Percentiles rank a stretch among this genome's conserved stretches.
phyloP scores from a whole-genome alignment of 2,888 invertebrate species.

The Atrina japonica region DNA sequence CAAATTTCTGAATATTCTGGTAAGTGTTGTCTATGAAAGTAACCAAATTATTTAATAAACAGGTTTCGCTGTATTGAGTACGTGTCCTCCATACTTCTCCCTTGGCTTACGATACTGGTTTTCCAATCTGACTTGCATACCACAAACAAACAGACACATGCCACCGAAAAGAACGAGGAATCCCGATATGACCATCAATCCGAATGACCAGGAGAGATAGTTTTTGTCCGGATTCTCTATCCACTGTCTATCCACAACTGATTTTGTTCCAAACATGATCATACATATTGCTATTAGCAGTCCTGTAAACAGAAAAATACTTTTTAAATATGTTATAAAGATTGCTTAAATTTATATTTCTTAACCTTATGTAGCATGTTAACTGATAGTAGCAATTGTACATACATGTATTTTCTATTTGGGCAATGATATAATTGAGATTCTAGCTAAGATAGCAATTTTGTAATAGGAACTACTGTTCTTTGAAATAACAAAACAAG shows the following conservation, averaged over 20 bases:
- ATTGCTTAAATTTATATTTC: too few relatives aligned
- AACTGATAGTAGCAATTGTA: too few relatives aligned
- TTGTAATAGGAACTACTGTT: too few relatives aligned
- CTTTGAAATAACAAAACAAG: too few relatives aligned
- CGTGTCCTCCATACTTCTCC: slow-evolving; percentile 28
- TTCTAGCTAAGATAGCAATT: too few relatives aligned
- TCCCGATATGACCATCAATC: slow-evolving; percentile 88
- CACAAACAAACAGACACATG: slow-evolving; percentile 65
- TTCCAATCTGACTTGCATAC: slow-evolving; percentile 33
- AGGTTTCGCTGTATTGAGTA: neutral
- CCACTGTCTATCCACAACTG: slow-evolving; percentile 85
- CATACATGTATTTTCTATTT: too few relatives aligned
- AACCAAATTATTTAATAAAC: neutral
- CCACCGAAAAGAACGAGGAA: slow-evolving; percentile 70
- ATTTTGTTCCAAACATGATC: slow-evolving; percentile 90
- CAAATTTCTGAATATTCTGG: too few relatives aligned
- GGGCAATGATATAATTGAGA: too few relatives aligned
- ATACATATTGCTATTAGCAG: slow-evolving; percentile 86
- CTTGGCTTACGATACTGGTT: slow-evolving; percentile 12
- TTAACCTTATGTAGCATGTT: too few relatives aligned
- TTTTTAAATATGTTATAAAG: neutral
- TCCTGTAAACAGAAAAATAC: slow-evolving; percentile 83
- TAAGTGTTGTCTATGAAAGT: slow-evolving; percentile 2
- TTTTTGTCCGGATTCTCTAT: slow-evolving; percentile 98
- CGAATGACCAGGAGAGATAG: slow-evolving; percentile 97